phyloP scores from a whole-genome alignment of 2,113 vertebrate genomes.

The Tragelaphus buxtoni region DNA sequence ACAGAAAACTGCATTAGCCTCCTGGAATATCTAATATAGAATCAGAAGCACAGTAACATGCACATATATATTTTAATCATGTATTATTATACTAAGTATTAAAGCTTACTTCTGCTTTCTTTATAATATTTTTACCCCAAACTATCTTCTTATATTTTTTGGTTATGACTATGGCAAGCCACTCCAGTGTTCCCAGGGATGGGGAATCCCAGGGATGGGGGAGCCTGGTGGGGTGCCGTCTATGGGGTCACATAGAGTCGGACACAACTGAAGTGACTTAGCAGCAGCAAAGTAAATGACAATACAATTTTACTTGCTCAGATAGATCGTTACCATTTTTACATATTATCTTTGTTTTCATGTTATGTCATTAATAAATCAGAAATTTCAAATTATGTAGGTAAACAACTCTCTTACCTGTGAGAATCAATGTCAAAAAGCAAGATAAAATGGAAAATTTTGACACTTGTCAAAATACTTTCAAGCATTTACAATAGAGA shows the following conservation, averaged over 20 bases:
- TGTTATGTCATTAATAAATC: not conserved
- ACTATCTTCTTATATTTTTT: not conserved
- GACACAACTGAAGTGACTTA: too few species aligned
- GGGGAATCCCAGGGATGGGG: too few species aligned
- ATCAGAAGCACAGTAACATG: not conserved
- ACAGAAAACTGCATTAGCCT: not conserved
- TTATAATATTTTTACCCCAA: not conserved
- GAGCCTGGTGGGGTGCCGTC: too few species aligned
- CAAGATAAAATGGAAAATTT: not conserved
- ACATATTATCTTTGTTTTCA: not conserved
- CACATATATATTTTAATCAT: not conserved
- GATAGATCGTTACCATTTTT: not conserved
- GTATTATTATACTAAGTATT: not conserved
- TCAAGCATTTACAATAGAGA: not conserved
- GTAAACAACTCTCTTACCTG: not conserved
- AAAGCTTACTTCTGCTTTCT: not conserved
- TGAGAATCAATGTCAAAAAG: not conserved
- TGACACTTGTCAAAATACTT: not conserved
- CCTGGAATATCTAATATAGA: not conserved
- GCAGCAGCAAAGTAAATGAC: not conserved
- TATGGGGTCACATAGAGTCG: too few species aligned
- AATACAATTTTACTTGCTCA: slow-evolving; percentile 42
- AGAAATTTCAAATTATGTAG: not conserved
- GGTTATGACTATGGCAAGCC: not conserved
- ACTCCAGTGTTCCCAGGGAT: too few species aligned